phyloP scores from a whole-genome alignment of 23 tunicate species.

The Styela clava region DNA sequence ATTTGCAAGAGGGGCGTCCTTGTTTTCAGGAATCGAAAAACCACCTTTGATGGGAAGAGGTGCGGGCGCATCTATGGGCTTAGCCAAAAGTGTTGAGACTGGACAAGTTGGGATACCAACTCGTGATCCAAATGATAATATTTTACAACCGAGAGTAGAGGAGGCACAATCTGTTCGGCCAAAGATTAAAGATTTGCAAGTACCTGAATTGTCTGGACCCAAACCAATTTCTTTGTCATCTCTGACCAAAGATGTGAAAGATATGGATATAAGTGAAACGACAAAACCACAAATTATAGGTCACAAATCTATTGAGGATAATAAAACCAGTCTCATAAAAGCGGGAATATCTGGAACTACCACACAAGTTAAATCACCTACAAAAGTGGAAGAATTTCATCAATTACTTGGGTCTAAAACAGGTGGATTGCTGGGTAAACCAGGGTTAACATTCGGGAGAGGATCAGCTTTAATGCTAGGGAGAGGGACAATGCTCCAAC shows the following conservation, averaged over 20 bases:
- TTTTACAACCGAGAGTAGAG: neutral
- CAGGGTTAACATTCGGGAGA: neutral
- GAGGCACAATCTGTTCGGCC: neutral
- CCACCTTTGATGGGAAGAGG: conserved; percentile 3
- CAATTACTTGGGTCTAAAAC: neutral
- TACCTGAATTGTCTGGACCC: neutral
- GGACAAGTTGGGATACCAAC: neutral
- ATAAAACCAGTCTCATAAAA: neutral
- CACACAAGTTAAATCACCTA: neutral
- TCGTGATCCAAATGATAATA: neutral
- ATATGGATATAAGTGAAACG: neutral
- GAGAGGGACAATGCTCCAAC: neutral
- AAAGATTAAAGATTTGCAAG: neutral
- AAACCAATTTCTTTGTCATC: neutral
- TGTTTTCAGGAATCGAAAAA: neutral
- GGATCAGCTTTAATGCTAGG: neutral
- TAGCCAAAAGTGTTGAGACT: neutral
- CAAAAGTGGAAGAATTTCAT: neutral
- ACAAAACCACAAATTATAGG: neutral
- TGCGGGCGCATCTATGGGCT: neutral
- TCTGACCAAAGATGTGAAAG: neutral
- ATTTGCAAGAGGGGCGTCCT: conserved; percentile 11
- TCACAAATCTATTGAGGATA: neutral
- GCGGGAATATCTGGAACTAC: neutral
- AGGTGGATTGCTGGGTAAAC: neutral